Base-by-base conservation (phyloP, 2,888 invertebrate genomes). In the Trissoscelio sp. region DNA sequence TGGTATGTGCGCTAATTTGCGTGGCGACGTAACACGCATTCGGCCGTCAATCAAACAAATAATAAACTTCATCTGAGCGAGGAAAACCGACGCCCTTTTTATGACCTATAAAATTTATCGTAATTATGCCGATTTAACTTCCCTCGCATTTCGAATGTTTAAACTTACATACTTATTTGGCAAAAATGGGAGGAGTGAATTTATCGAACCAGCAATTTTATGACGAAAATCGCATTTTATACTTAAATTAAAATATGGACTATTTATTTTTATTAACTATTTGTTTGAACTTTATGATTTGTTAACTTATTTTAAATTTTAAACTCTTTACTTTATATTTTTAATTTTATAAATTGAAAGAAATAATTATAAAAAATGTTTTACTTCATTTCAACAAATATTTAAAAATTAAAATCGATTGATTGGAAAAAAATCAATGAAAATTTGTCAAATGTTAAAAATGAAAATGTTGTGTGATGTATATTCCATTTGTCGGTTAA, bases 1-100 rank as follows among this genome's bases (percentile, higher is more conserved):
- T n/a, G 87, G 88, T 88, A 88, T 89, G n/a, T n/a, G n/a, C n/a
- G n/a, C n/a, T 70, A 58, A 48, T 58, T 70, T 57, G 18, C 53
- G 28, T 31, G 22, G 18, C 34, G 5, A 9, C n/a, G 44, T 42
- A 42, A 55, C 42, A 42, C n/a, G 42, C 16, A 42, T 42, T 55
- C 22, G 7, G 42, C 12, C 48, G 69, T 24, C 44, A 46, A 57
- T 70, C 69, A 70, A 70, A 58, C 58, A 16, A 58, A 70, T 70
- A 46, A 58, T 70, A 53, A 55, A 1, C 14, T 16, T 51, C 39
- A 39, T 12, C 24, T 37, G 20, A 39, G 24, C 16, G 24, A 60
- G 6, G 44, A 44, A 64, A 48, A 9, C 12, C 58, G 37, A 58
- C 20, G 20, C n/a, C n/a, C 57, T 37, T 57, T 57, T 57, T 57